Conservation (phyloP, 1,140 invertebrate species). For the Heliconius melpomene region DNA sequence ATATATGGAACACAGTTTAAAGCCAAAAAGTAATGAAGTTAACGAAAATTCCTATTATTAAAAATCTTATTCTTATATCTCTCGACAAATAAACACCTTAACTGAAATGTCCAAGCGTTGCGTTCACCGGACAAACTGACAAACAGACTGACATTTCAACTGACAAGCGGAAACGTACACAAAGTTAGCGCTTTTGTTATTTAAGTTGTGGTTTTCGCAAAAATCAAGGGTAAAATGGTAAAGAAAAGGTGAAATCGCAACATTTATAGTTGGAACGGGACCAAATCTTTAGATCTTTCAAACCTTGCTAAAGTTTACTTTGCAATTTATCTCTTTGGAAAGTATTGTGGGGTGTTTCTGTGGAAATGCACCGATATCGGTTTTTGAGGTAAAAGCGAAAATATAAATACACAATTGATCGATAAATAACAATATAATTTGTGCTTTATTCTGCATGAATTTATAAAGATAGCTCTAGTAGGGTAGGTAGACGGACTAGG, state of each 20-base stretch:
- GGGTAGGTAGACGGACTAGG: no score
- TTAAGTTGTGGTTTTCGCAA: not conserved
- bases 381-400: not conserved
- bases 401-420: no score
- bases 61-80: no score
- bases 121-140: not conserved
- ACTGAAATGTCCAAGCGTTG: not conserved
- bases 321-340: conserved; percentile 8
- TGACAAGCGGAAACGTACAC: not conserved
- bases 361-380: not conserved
- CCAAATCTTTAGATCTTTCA: conserved; percentile 7
- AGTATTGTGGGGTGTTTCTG: conserved; percentile 4
- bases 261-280: conserved; percentile 9
- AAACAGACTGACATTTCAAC: not conserved
- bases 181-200: conserved; percentile 6
- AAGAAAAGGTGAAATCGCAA: conserved; percentile 14
- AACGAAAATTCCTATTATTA: no score
- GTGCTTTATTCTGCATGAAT: no score
- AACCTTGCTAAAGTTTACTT: conserved; percentile 1
- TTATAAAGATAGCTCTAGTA: no score
- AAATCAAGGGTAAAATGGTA: conserved; percentile 5
- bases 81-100: not conserved
- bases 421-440: no score
- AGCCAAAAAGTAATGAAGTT: no score
- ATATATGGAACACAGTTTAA: no score